A percentile compares a stretch with the other conserved stretches of the same genome.
These are phyloP conservation scores for Pseudomyrmex cubaensis DNA, from an alignment of 1,140 invertebrate genomes.

Conservation along the genomic window DNA sequence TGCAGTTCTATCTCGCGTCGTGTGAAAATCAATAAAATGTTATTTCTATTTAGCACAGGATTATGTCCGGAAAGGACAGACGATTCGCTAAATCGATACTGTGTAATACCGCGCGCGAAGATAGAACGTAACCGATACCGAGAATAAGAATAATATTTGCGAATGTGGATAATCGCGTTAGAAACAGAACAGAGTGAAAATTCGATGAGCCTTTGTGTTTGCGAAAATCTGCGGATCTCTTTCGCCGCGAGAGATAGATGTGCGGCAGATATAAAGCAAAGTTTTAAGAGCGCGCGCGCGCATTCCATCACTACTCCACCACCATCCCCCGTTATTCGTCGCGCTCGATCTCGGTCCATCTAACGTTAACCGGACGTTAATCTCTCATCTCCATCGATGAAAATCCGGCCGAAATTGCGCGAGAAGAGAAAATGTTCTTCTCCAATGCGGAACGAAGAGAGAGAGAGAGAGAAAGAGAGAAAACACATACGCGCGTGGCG, in stretches of 20 bases:
- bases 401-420: constrained; percentile 57
- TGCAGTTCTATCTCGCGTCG: neutral
- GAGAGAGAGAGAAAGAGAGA: neutral
- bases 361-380: constrained; percentile 31
- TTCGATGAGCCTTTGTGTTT: constrained; percentile 34
- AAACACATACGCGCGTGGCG: constrained; percentile 39
- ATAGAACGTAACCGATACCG: constrained; percentile 15
- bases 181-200: constrained; percentile 31
- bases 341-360: neutral
- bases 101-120: constrained; percentile 10
- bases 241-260: neutral
- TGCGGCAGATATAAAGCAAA: constrained; percentile 27
- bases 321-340: neutral
- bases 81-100: constrained; percentile 39
- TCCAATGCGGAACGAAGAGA: constrained; percentile 13
- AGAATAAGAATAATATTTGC: constrained; percentile 55
- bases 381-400: constrained; percentile 55
- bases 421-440: constrained; percentile 15
- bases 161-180: constrained; percentile 49
- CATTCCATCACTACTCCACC: neutral
- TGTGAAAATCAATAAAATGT: constrained; percentile 5
- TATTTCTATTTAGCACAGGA: constrained; percentile 25
- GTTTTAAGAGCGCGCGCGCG: constrained; percentile 30
- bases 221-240: constrained; percentile 29
- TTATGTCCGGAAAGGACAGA: neutral